These are phyloP conservation scores for Fragum whitleyi DNA, from an alignment of 2,888 invertebrate genomes.

Conservation along the genomic window DNA sequence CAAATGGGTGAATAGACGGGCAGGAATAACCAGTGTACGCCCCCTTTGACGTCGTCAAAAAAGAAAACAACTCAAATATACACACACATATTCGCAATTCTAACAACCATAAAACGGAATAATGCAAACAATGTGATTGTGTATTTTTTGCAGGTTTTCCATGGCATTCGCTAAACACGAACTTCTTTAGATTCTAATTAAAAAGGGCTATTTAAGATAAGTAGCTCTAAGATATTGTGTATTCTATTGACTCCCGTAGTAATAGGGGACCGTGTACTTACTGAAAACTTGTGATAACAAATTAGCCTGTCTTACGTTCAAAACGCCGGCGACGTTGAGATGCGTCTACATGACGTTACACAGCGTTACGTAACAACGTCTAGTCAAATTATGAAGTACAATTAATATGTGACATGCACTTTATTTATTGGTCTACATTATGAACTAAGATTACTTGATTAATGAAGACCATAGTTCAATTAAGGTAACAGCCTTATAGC, in stretches of 20 bases:
- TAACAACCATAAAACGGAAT: no score
- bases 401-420: not conserved
- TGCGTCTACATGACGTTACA: not conserved
- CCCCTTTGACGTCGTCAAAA: no score
- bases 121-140: no score
- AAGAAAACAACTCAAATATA: no score
- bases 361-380: not conserved
- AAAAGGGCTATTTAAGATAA: no score
- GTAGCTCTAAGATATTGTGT: not conserved
- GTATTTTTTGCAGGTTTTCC: no score
- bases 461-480: not conserved
- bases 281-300: not conserved
- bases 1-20: no score
- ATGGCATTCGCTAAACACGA: no score
- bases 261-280: not conserved
- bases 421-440: not conserved
- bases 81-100: no score
- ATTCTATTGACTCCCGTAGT: not conserved
- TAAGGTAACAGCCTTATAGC: no score
- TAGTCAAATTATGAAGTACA: not conserved
- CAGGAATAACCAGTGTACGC: no score
- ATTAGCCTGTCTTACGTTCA: not conserved
- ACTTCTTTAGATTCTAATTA: no score
- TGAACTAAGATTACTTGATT: not conserved
- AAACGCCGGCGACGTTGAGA: not conserved